Evolutionary conservation across 2,113 vertebrate species (phyloP).

Genomic region (Dascyllus trimaculatus): DNA sequence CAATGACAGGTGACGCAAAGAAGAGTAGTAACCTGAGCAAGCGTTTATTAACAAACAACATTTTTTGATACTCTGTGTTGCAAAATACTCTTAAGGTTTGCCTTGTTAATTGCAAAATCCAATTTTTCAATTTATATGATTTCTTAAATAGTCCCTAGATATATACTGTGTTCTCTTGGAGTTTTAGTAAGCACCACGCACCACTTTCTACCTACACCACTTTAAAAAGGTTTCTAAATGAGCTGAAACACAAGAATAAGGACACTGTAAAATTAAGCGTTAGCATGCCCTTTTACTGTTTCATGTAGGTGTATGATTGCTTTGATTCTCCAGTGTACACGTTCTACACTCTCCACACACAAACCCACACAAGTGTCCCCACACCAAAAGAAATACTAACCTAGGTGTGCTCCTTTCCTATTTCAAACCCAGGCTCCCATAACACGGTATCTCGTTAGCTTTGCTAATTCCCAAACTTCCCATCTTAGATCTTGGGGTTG

Average conservation of each 20-base stretch:
- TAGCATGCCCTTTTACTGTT: conserved; percentile 27
- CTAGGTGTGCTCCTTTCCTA: conserved; percentile 78
- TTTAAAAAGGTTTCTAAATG: conserved; percentile 41
- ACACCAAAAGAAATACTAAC: conserved; percentile 56
- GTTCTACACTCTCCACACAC: conserved; percentile 34
- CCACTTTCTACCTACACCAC: conserved; percentile 3
- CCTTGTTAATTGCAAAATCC: background rate
- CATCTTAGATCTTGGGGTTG: conserved; percentile 91
- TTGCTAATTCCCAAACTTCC: conserved; percentile 91
- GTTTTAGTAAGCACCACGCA: conserved; percentile 4
- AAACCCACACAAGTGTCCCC: conserved; percentile 40
- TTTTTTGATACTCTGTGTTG: background rate
- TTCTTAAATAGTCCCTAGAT: background rate
- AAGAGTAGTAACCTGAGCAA: no score
- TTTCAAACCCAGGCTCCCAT: conserved; percentile 88
- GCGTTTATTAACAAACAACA: background rate
- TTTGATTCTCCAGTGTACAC: conserved; percentile 51
- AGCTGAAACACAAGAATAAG: conserved; percentile 38
- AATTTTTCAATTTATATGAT: background rate
- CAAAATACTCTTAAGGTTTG: background rate
- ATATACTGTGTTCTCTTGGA: background rate
- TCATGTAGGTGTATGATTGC: conserved; percentile 60
- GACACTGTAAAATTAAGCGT: conserved; percentile 44
- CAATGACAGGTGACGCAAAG: no score
- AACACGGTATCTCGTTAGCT: conserved; percentile 91